Conservation (phyloP, 1,140 invertebrate species). For the Nilaparvata lugens region DNA sequence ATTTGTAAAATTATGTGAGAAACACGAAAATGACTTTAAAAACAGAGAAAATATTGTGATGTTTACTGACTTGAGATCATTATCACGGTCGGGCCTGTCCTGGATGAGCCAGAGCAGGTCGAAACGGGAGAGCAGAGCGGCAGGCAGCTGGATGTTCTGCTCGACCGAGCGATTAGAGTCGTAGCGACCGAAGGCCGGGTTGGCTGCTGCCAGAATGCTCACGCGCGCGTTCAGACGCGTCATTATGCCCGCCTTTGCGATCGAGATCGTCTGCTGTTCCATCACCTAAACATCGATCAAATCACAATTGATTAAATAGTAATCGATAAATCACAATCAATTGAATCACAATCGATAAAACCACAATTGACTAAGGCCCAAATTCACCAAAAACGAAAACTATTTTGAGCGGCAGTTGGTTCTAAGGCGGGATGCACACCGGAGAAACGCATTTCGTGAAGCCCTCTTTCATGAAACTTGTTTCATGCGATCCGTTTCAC, state of each 20-base stretch:
- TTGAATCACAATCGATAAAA: no score
- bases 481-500: no score
- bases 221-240: constrained; percentile 65
- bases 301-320: no score
- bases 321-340: no score
- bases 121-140: constrained; percentile 95
- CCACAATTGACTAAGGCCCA: no score
- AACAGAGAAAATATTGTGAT: no score
- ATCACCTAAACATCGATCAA: no score
- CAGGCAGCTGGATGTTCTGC: constrained; percentile 96
- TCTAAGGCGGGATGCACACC: no score
- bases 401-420: no score
- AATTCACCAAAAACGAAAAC: no score
- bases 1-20: neutral
- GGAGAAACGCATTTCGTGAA: no score
- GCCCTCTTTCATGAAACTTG: no score
- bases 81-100: constrained; percentile 86
- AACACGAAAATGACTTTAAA: neutral
- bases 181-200: constrained; percentile 97
- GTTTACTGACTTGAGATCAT: constrained; percentile 69
- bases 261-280: constrained; percentile 99
- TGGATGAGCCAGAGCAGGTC: constrained; percentile 97
- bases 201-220: constrained; percentile 96
- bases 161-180: constrained; percentile 92
- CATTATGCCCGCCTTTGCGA: constrained; percentile 94